These are phyloP conservation scores for Caradrina kadenii DNA, from an alignment of 2,888 invertebrate genomes.

Conservation along the genomic window DNA sequence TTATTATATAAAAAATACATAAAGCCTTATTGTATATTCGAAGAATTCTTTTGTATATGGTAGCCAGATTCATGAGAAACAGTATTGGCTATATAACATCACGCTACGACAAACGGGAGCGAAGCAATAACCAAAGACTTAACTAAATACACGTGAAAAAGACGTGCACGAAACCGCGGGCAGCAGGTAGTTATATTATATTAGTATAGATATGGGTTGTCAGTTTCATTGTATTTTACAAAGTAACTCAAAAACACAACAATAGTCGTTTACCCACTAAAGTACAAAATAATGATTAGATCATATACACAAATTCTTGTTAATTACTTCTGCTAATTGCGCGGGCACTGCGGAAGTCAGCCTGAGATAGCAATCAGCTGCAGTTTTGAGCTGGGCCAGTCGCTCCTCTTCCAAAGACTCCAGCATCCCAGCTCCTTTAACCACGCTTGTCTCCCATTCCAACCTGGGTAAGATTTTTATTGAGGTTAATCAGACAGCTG, in stretches of 20 bases:
- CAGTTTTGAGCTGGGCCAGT: constrained; percentile 94
- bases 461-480: constrained; percentile 86
- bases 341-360: constrained; percentile 94
- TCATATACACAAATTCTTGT: constrained; percentile 28
- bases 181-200: no score
- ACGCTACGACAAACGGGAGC: no score
- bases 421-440: constrained; percentile 96
- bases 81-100: no score
- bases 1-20: no score
- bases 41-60: no score
- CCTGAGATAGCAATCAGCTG: constrained; percentile 92
- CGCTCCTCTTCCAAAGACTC: constrained; percentile 97
- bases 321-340: constrained; percentile 92
- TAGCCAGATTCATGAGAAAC: no score
- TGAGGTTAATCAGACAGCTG: background rate
- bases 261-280: constrained; percentile 11
- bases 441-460: constrained; percentile 97
- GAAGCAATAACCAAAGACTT: no score
- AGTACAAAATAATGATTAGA: constrained; percentile 9
- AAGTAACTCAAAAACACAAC: constrained; percentile 13
- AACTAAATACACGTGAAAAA: no score
- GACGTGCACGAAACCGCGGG: no score
- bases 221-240: background rate
- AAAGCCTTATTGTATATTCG: no score
- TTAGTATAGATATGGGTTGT: no score